Evolutionary conservation across 2,888 invertebrate species (phyloP).

Genomic region (Nemoura dubitans): DNA sequence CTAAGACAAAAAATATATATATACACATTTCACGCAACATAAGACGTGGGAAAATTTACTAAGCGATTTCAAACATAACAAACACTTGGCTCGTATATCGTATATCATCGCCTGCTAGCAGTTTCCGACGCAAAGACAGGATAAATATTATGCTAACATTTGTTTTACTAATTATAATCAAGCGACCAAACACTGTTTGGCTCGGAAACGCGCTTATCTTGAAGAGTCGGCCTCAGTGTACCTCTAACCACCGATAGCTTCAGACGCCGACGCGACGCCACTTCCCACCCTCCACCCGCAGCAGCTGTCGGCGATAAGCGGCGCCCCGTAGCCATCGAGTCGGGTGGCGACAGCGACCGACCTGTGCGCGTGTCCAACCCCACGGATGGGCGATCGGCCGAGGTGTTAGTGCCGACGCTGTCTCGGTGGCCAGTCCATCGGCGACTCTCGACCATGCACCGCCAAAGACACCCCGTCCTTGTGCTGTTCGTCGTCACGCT

Average conservation of each 20-base stretch:
- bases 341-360: neutral
- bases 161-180: neutral
- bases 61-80: neutral
- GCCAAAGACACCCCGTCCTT: neutral
- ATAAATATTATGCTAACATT: conserved; percentile 12
- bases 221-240: neutral
- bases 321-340: neutral
- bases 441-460: neutral
- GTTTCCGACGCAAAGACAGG: neutral
- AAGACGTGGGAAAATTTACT: neutral
- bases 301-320: neutral
- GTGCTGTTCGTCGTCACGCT: neutral
- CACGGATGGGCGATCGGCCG: neutral
- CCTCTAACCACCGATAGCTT: neutral
- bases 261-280: neutral
- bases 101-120: neutral
- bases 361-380: neutral
- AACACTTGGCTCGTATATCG: neutral
- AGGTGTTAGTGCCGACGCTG: neutral
- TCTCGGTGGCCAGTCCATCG: neutral
- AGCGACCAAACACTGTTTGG: neutral
- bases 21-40: neutral
- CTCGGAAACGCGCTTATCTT: neutral
- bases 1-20: no score
- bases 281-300: neutral